A percentile compares a stretch with the other conserved stretches of the same genome.
phyloP scores from a whole-genome alignment of 1,140 invertebrate genomes.

The Drosophila simulans region DNA sequence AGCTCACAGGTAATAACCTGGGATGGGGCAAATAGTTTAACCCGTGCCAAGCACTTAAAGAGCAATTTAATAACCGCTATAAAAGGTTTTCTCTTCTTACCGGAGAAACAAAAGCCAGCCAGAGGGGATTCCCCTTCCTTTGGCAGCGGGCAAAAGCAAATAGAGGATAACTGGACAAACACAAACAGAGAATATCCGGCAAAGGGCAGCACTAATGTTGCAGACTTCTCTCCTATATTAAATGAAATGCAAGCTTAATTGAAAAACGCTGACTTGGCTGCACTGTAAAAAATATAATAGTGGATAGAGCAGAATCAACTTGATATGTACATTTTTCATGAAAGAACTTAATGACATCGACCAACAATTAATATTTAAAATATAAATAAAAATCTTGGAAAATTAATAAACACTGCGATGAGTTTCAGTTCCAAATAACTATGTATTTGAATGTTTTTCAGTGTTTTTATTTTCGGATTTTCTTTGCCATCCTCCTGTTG shows the following conservation, averaged over 20 bases:
- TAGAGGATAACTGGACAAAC: conserved; percentile 44
- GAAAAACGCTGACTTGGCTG: conserved; percentile 62
- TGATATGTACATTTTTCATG: too few species aligned
- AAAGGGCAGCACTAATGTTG: conserved; percentile 48
- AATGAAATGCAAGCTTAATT: conserved; percentile 78
- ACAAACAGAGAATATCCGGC: conserved; percentile 43
- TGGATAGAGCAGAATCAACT: background rate
- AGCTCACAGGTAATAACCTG: conserved; percentile 42
- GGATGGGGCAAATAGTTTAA: conserved; percentile 21
- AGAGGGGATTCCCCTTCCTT: background rate
- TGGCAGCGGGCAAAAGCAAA: conserved; percentile 35
- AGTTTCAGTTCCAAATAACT: too few species aligned
- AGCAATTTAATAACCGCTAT: conserved; percentile 42
- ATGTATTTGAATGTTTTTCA: too few species aligned
- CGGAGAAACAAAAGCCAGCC: conserved; percentile 19
- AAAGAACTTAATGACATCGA: too few species aligned
- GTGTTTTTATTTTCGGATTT: background rate
- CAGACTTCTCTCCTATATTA: conserved; percentile 34
- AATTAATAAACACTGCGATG: too few species aligned
- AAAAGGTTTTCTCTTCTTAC: conserved; percentile 23
- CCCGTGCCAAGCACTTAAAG: conserved; percentile 30
- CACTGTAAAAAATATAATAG: background rate
- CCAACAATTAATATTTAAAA: too few species aligned
- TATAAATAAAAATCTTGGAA: too few species aligned
- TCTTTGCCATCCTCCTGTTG: conserved; percentile 10